phyloP scores from a whole-genome alignment of 2,888 invertebrate species.

The Volucella inflata region DNA sequence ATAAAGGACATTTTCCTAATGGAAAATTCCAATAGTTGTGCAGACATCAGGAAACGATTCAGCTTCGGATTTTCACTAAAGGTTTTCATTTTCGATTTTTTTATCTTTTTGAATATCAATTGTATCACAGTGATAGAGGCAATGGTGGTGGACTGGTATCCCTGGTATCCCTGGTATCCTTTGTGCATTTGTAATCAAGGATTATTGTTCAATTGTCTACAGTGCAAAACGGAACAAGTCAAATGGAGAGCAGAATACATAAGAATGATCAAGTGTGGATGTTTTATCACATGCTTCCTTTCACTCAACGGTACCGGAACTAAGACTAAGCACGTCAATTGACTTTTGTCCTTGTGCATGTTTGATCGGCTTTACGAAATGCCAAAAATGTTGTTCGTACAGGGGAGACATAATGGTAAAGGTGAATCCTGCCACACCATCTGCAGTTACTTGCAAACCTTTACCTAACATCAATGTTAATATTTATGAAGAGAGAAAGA shows the following conservation, averaged over 20 bases:
- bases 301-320: slow-evolving; percentile 9
- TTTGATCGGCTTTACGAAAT: background rate
- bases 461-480: background rate
- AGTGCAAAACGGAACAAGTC: slow-evolving; percentile 1
- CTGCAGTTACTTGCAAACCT: slow-evolving; percentile 5
- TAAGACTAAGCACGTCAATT: slow-evolving; percentile 23
- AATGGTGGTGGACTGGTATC: slow-evolving; percentile 7
- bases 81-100: slow-evolving; percentile 13
- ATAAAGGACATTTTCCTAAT: slow-evolving; percentile 56
- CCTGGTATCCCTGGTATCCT: background rate
- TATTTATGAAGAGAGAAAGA: slow-evolving; percentile 9
- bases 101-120: slow-evolving; percentile 7
- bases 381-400: background rate
- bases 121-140: slow-evolving; percentile 31
- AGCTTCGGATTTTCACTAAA: slow-evolving; percentile 22
- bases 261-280: slow-evolving; percentile 11
- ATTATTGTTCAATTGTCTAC: slow-evolving; percentile 35
- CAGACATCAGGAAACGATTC: slow-evolving; percentile 50
- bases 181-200: slow-evolving; percentile 50
- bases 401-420: no score
- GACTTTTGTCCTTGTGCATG: slow-evolving; percentile 3
- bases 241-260: background rate
- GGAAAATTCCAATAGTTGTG: slow-evolving; percentile 54
- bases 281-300: slow-evolving; percentile 9
- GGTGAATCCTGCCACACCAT: no score